phyloP scores from a whole-genome alignment of 2,888 invertebrate species.

The Platypus cylindrus region DNA sequence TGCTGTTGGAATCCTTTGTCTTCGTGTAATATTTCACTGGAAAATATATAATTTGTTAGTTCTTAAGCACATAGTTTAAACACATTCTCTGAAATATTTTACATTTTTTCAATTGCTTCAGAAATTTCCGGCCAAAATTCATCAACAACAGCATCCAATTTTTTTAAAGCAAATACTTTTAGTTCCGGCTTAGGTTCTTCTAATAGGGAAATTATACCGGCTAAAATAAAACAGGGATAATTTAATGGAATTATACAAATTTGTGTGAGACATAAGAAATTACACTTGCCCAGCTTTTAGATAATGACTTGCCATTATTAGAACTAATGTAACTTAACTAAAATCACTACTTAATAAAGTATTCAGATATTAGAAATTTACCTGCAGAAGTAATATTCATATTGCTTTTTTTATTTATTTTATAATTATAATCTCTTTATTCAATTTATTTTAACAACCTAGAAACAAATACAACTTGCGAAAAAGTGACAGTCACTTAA shows the following conservation, averaged over 20 bases:
- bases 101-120: constrained; percentile 93
- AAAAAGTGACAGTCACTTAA: too few relatives aligned
- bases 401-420: too few relatives aligned
- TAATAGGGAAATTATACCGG: constrained; percentile 89
- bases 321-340: too few relatives aligned
- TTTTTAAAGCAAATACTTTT: constrained; percentile 85
- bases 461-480: too few relatives aligned
- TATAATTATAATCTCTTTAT: neutral
- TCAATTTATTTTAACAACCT: neutral
- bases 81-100: constrained; percentile 13
- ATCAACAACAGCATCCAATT: constrained; percentile 87
- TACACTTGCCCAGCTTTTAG: too few relatives aligned
- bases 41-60: constrained; percentile 14
- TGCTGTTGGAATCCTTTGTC: constrained; percentile 79
- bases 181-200: constrained; percentile 90
- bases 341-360: too few relatives aligned
- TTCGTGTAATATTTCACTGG: constrained; percentile 85
- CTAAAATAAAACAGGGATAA: too few relatives aligned
- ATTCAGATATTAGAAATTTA: too few relatives aligned
- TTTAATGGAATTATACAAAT: too few relatives aligned
- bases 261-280: too few relatives aligned
- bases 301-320: too few relatives aligned
- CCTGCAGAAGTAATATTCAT: constrained; percentile 47
- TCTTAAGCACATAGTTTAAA: neutral
- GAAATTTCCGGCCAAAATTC: constrained; percentile 99